Evolutionary conservation across 1,140 invertebrate genomes (phyloP), one percentile per base, ranked within the genome.

Genomic region (Helicoverpa zea): DNA sequence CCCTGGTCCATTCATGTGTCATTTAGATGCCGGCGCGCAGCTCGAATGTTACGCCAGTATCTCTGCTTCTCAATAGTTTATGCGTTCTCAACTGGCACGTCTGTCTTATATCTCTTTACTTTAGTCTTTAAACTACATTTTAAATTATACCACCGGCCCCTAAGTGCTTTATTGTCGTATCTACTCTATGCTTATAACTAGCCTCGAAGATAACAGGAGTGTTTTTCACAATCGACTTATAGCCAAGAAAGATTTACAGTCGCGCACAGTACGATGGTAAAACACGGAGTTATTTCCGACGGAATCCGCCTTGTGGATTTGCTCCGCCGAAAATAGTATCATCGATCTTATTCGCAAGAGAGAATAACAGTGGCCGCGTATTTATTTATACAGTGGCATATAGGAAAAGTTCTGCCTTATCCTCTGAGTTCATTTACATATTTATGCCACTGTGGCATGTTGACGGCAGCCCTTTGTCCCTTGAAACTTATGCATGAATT

Each of bases 241-340:
- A 84, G 79, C 86, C 83, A 86, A 87, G 86, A 90, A 90, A 93
- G 91, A 93, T 93, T 93, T 90, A 89, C 89, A 83, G 81, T 83
- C 64, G 80, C 81, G 68, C 66, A 70, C 83, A 77, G 84, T 83
- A 81, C 83, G 89, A 87, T 90, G 91, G 86, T 91, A 84, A 89
- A 89, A 88, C 87, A 84, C 83, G 74, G 77, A 90, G 93, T 89
- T 94, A 94, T 94, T 94, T 94, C 89, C 83, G 91, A 93, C 85
- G 88, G 89, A 93, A 94, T 94, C 87, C 86, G 90, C 88, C 88
- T 92, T 90, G 89, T 90, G 89, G 85, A 92, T 92, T 91, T 86
- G 91, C 88, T 89, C 85, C 75, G 87, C 84, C 91, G 81, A 88
- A 93, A 94, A 94, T 94, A 94, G 91, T 90, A 91, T 89, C 91